These are phyloP conservation scores for Paedocypris micromegethes DNA, from an alignment of 2,797 vertebrate species.

Conservation along the genomic window DNA sequence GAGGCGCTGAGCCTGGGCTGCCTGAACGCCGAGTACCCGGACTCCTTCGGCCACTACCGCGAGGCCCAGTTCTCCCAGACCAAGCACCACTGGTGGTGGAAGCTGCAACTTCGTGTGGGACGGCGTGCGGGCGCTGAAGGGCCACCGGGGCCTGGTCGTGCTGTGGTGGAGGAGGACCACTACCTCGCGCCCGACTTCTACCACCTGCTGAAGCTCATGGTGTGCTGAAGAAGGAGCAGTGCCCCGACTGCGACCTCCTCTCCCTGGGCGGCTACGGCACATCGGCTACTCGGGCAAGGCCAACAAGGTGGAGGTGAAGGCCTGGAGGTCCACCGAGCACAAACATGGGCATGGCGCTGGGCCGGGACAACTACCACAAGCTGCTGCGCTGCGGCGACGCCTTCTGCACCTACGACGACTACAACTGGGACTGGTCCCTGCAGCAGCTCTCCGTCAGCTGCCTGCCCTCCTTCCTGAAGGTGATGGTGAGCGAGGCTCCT, in stretches of 20 bases:
- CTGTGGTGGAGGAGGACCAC: conserved; percentile 94
- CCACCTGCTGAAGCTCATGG: conserved; percentile 82
- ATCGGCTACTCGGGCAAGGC: conserved; percentile 77
- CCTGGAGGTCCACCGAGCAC: conserved; percentile 97
- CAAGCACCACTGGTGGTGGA: conserved; percentile 99
- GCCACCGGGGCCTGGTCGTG: conserved; percentile 78
- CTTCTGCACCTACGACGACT: conserved; percentile 97
- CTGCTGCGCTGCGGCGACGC: conserved; percentile 85
- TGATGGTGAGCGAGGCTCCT: conserved; percentile 88
- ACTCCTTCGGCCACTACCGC: conserved; percentile 94
- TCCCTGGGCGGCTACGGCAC: conserved; percentile 83
- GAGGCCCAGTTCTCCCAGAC: conserved; percentile 95
- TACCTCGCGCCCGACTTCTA: conserved; percentile 88
- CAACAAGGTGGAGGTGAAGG: conserved; percentile 89
- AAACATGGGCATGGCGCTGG: conserved; percentile 97
- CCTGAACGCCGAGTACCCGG: conserved; percentile 93
- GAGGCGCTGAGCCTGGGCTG: conserved; percentile 86
- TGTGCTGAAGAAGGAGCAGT: conserved; percentile 73
- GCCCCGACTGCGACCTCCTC: conserved; percentile 86
- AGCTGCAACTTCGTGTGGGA: conserved; percentile 98
- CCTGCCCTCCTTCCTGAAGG: conserved; percentile 93
- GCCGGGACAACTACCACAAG: conserved; percentile 81
- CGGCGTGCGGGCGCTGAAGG: conserved; percentile 76
- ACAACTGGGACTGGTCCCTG: conserved; percentile 99
- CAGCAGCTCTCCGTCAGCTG: conserved; percentile 90